Percentiles rank a stretch among this genome's conserved stretches.
Conservation (phyloP, 1,140 invertebrate species). For the Vollenhovia emeryi region DNA sequence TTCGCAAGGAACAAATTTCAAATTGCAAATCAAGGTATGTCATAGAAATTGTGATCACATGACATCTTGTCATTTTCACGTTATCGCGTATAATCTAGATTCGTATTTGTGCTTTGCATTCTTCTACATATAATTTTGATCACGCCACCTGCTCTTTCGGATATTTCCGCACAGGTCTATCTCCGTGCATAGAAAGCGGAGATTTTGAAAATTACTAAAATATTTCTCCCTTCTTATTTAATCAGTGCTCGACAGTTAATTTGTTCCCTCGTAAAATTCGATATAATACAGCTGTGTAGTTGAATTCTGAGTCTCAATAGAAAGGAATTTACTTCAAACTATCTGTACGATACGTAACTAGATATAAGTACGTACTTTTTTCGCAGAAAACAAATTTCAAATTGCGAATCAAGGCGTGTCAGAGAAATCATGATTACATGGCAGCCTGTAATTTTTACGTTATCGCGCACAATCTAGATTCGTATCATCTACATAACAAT, state of each 20-base stretch:
- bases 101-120: conserved; percentile 40
- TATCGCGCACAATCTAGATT: neutral
- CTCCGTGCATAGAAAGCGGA: neutral
- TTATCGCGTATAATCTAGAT: neutral
- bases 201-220: neutral
- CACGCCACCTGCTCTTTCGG: neutral
- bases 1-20: neutral
- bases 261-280: neutral
- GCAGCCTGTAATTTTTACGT: neutral
- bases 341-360: neutral
- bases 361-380: neutral
- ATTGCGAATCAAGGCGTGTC: neutral
- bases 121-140: conserved; percentile 55
- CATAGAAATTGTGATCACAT: neutral
- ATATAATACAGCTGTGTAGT: neutral
- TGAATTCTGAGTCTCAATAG: neutral
- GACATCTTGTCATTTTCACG: neutral
- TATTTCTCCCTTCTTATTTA: neutral
- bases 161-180: neutral
- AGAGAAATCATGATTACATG: neutral
- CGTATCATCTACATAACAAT: neutral
- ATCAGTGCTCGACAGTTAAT: neutral
- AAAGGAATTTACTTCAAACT: neutral
- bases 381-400: neutral
- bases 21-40: neutral